Conservation (phyloP, 2,113 vertebrate species). For the Conger conger region DNA sequence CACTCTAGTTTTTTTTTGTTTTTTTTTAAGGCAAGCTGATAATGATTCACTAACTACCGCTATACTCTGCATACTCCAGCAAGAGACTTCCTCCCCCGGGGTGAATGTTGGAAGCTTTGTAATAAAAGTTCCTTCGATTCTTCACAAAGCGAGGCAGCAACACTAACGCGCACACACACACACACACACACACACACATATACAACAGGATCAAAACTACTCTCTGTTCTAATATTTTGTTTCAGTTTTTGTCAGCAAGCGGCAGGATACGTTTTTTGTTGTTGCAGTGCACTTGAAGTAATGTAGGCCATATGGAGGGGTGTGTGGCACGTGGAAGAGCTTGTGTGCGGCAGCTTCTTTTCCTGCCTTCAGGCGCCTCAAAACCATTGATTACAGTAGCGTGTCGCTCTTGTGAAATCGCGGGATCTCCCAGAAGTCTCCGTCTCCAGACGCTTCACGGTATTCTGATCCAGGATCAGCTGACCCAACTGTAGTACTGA, state of each 20-base stretch:
- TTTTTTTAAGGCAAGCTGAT: slow-evolving; percentile 10
- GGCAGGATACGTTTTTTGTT: slow-evolving; percentile 17
- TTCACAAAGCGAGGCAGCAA: slow-evolving; percentile 16
- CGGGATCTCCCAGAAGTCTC: neutral
- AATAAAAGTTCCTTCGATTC: slow-evolving; percentile 21
- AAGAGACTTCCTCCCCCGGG: slow-evolving; percentile 7
- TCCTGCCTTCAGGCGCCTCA: neutral
- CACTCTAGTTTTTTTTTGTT: neutral
- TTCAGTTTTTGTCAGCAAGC: slow-evolving; percentile 5
- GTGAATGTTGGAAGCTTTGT: slow-evolving; percentile 13
- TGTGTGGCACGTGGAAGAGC: neutral
- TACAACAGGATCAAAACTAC: slow-evolving; percentile 32
- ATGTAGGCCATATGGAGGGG: slow-evolving; percentile 46
- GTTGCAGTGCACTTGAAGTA: slow-evolving; percentile 9
- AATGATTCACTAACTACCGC: slow-evolving; percentile 32
- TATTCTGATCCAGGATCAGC: neutral
- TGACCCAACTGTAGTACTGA: neutral
- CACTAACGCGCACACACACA: neutral
- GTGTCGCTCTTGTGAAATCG: slow-evolving; percentile 43
- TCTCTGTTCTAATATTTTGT: slow-evolving; percentile 15
- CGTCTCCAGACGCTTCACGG: neutral
- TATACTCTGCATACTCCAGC: neutral
- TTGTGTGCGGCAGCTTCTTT: neutral
- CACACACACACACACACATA: slow-evolving; percentile 16
- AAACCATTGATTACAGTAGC: slow-evolving; percentile 26